Evolutionary conservation across 2,888 invertebrate species (phyloP).

Genomic region (Boloria euphrosyne): DNA sequence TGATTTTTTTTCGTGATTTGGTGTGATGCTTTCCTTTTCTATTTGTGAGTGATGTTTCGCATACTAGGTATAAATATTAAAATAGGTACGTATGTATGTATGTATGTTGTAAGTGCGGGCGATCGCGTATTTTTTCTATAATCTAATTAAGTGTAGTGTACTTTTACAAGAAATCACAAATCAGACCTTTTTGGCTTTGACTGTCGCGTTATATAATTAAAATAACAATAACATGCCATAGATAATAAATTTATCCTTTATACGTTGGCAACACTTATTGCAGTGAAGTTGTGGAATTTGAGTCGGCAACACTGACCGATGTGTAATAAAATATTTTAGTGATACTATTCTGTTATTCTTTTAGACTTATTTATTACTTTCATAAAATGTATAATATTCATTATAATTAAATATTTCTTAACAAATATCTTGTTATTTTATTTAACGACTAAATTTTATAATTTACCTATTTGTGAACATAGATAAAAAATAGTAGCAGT

Average conservation of each 20-base stretch:
- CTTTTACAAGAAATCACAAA: slow-evolving; percentile 79
- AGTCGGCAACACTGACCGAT: slow-evolving; percentile 23
- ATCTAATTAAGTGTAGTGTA: slow-evolving; percentile 76
- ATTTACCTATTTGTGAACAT: background rate
- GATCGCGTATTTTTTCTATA: slow-evolving; percentile 67
- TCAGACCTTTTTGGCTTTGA: slow-evolving; percentile 57
- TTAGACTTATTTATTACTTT: slow-evolving; percentile 24
- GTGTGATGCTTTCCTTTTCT: slow-evolving; percentile 60
- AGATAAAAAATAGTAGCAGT: background rate
- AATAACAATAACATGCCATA: slow-evolving; percentile 6
- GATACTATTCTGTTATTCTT: slow-evolving; percentile 22
- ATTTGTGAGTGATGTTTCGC: slow-evolving; percentile 53
- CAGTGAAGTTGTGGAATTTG: slow-evolving; percentile 13
- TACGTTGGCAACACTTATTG: slow-evolving; percentile 18
- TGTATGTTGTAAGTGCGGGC: slow-evolving; percentile 53
- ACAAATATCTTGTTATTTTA: slow-evolving; percentile 20
- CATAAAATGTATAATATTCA: slow-evolving; percentile 25
- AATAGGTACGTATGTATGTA: slow-evolving; percentile 52
- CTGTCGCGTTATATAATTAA: slow-evolving; percentile 50
- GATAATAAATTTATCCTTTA: slow-evolving; percentile 6
- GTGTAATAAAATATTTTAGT: slow-evolving; percentile 14
- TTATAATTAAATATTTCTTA: slow-evolving; percentile 23
- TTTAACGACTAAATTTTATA: slow-evolving; percentile 4
- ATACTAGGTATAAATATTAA: slow-evolving; percentile 56
- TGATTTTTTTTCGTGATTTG: slow-evolving; percentile 51